Conservation (phyloP, 2,113 vertebrate genomes). For the Pithys albifrons region DNA sequence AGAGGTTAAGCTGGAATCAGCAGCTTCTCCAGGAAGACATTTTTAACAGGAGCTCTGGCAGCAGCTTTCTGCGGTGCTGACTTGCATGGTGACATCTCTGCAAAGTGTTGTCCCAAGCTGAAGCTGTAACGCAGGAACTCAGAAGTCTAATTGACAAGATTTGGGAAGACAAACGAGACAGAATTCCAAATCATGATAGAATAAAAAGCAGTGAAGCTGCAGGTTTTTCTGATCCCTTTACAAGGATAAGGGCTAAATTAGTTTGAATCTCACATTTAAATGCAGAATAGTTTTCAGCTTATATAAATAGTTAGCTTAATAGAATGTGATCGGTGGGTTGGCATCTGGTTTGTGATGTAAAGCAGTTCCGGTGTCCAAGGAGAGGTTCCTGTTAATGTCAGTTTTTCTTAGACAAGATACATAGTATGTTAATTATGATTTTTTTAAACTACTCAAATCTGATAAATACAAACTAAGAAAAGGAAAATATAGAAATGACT, state of each 20-base stretch:
- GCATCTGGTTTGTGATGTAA: neutral
- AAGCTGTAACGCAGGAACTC: neutral
- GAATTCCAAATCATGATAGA: neutral
- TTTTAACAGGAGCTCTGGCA: neutral
- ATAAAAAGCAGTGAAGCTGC: neutral
- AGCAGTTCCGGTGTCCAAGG: neutral
- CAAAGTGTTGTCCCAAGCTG: neutral
- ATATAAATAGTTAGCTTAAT: neutral
- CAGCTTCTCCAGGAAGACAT: neutral
- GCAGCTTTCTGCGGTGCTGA: rapidly evolving
- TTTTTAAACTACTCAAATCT: neutral
- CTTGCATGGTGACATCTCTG: neutral
- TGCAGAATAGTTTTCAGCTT: neutral
- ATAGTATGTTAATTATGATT: neutral
- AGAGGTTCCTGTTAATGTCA: neutral
- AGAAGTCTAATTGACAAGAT: neutral
- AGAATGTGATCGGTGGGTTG: neutral
- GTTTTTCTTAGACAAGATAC: neutral
- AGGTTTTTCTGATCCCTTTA: neutral
- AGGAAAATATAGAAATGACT: neutral
- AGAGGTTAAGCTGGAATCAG: neutral
- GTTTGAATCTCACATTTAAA: neutral
- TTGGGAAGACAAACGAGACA: neutral
- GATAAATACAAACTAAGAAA: neutral
- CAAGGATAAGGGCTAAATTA: neutral